Conservation (phyloP, 2,113 vertebrate genomes). For the Gymnorhina tibicen region DNA sequence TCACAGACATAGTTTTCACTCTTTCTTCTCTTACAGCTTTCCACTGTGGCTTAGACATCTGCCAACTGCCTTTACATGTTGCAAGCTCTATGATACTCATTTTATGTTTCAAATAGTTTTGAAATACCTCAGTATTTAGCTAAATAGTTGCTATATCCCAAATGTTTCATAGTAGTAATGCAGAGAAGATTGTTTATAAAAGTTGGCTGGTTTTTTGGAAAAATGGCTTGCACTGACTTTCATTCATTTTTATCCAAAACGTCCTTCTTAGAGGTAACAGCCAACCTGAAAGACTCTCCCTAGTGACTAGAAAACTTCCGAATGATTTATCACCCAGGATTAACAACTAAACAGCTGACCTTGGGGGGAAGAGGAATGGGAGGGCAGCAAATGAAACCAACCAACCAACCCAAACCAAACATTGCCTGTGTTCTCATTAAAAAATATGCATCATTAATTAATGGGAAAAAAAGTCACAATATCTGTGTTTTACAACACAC, state of each 20-base stretch:
- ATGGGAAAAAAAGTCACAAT: neutral
- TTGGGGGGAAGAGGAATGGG: accelerated
- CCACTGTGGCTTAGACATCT: neutral
- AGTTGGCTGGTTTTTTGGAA: neutral
- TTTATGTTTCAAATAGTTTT: neutral
- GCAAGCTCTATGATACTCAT: neutral
- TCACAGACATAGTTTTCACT: neutral
- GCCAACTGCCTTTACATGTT: neutral
- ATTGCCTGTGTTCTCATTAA: neutral
- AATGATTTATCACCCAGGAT: neutral
- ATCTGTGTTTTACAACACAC: neutral
- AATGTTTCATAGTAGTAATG: neutral
- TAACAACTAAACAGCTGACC: neutral
- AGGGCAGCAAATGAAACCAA: neutral
- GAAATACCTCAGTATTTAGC: neutral
- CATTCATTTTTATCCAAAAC: neutral
- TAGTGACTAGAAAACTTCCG: neutral
- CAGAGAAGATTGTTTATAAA: neutral
- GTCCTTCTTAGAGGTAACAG: neutral
- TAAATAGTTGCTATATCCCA: neutral
- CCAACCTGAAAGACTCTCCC: neutral
- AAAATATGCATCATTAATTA: neutral
- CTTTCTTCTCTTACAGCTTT: neutral
- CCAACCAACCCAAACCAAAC: neutral
- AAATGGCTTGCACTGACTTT: neutral